Percentiles rank a stretch among this genome's conserved stretches.
phyloP scores from a whole-genome alignment of 2,888 invertebrate species.

The Calameuta idolon region DNA sequence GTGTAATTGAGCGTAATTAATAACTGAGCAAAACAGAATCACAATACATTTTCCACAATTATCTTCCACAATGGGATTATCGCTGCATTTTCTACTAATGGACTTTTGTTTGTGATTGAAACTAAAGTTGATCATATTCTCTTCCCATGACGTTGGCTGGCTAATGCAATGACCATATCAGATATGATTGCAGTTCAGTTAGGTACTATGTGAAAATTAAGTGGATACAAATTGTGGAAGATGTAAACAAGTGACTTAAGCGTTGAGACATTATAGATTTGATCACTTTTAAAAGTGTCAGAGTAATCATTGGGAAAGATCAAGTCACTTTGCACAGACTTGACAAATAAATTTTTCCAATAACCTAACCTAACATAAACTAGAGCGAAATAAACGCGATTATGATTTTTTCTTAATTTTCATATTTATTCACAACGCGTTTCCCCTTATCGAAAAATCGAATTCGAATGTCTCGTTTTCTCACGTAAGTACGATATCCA shows the following conservation, averaged over 20 bases:
- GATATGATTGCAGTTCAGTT: not conserved
- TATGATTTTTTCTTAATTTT: not conserved
- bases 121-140: not conserved
- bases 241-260: not conserved
- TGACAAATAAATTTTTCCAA: not conserved
- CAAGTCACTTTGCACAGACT: not conserved
- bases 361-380: not conserved
- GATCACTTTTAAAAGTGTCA: not conserved
- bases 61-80: not conserved
- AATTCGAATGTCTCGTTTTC: not conserved
- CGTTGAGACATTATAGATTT: not conserved
- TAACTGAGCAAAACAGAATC: constrained; percentile 53
- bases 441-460: not conserved
- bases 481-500: not conserved
- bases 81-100: not conserved
- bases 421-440: not conserved
- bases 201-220: not conserved
- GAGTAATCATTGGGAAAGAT: not conserved
- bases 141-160: not conserved
- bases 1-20: constrained; percentile 44
- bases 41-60: constrained; percentile 36
- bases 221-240: not conserved
- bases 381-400: not conserved
- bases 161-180: not conserved
- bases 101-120: not conserved